Conservation (phyloP, 1,140 invertebrate genomes). For the Hyphantria cunea region DNA sequence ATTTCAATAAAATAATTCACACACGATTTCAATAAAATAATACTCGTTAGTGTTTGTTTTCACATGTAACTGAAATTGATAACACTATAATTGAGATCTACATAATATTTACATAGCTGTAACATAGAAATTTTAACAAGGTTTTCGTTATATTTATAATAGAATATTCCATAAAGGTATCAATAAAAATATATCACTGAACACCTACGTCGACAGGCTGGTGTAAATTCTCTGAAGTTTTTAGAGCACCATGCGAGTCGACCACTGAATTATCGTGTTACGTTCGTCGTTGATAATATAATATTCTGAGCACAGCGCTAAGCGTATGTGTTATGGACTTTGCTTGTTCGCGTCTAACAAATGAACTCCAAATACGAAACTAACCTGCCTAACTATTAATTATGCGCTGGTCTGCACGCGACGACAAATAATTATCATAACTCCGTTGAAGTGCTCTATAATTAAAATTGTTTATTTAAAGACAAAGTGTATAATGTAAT, state of each 20-base stretch:
- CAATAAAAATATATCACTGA: no score
- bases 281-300: slow-evolving; percentile 1
- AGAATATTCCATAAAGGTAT: no score
- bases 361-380: no score
- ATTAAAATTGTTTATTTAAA: background rate
- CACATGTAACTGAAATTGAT: no score
- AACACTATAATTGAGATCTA: no score
- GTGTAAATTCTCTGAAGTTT: slow-evolving; percentile 2
- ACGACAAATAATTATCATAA: slow-evolving; percentile 17
- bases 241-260: background rate
- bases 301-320: background rate
- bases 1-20: no score
- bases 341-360: slow-evolving; percentile 14
- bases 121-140: slow-evolving; percentile 4
- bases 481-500: no score
- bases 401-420: slow-evolving; percentile 13
- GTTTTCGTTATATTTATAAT: no score
- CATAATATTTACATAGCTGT: no score
- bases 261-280: background rate
- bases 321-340: slow-evolving; percentile 8
- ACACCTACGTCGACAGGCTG: slow-evolving; percentile 6
- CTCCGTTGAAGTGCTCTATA: slow-evolving; percentile 11
- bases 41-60: no score
- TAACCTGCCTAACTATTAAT: slow-evolving; percentile 19
- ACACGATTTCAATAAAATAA: no score